Evolutionary conservation across 2,797 vertebrate genomes (phyloP).

Genomic region (Lagodon rhomboides): DNA sequence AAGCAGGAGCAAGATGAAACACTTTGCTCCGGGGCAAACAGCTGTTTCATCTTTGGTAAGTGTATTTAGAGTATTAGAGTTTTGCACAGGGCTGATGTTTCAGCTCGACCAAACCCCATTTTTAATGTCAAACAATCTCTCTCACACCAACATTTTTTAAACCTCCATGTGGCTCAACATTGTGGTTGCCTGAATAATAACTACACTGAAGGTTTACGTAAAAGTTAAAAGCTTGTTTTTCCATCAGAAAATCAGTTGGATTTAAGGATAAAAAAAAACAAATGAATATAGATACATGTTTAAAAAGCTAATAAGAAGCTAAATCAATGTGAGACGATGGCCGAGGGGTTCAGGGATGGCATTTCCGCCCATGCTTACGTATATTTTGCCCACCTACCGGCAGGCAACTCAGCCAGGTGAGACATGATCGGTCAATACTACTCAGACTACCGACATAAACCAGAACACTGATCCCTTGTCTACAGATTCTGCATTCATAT

Average conservation of each 20-base stretch:
- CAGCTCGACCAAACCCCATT: not conserved
- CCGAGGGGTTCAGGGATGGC: too few relatives aligned
- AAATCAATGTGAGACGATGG: too few relatives aligned
- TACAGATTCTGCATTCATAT: too few relatives aligned
- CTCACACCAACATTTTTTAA: slow-evolving; percentile 1
- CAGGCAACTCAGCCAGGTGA: too few relatives aligned
- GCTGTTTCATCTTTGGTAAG: slow-evolving; percentile 36
- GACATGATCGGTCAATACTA: too few relatives aligned
- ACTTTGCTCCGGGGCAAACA: slow-evolving; percentile 22
- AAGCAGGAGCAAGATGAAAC: slow-evolving; percentile 45
- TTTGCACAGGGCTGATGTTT: not conserved
- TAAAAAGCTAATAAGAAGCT: too few relatives aligned
- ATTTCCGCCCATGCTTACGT: too few relatives aligned
- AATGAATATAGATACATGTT: too few relatives aligned
- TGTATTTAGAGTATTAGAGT: not conserved
- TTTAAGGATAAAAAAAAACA: too few relatives aligned
- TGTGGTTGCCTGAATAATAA: not conserved
- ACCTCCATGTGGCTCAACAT: not conserved
- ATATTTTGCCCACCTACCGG: too few relatives aligned
- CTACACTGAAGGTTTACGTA: not conserved
- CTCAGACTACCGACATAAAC: too few relatives aligned
- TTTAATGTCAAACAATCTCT: not conserved
- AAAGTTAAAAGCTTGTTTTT: not conserved
- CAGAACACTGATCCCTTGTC: too few relatives aligned
- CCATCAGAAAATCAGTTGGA: not conserved